Conservation (phyloP, 1,140 invertebrate species). For the Diorhabda carinulata region DNA sequence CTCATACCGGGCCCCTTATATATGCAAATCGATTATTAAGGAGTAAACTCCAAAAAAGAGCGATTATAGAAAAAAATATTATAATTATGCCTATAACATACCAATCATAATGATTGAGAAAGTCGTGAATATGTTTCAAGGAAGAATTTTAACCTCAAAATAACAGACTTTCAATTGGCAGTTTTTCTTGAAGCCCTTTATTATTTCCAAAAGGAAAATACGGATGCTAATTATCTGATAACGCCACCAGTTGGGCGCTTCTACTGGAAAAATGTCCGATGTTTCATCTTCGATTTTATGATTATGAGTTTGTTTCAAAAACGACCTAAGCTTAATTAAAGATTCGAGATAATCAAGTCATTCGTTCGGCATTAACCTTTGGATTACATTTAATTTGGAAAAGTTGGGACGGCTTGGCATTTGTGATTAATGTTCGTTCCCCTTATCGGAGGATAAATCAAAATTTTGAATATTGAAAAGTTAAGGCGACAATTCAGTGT, state of each 20-base stretch:
- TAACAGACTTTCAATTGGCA: background rate
- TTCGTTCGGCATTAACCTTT: conserved; percentile 5
- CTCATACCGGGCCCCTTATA: too few relatives aligned
- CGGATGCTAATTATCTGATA: conserved; percentile 13
- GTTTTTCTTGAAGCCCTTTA: background rate
- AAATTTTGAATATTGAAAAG: conserved; percentile 3
- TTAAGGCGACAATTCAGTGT: conserved; percentile 1
- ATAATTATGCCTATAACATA: too few relatives aligned
- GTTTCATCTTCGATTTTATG: conserved; percentile 16
- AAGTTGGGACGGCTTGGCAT: conserved; percentile 3
- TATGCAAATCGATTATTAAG: too few relatives aligned
- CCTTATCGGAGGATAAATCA: conserved; percentile 2
- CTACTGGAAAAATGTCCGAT: conserved; percentile 4
- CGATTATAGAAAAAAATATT: too few relatives aligned
- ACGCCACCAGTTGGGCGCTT: background rate
- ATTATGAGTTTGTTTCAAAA: conserved; percentile 9
- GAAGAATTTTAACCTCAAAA: too few relatives aligned
- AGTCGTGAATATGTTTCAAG: too few relatives aligned
- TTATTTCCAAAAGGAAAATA: conserved; percentile 6
- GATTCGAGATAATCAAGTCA: conserved; percentile 13
- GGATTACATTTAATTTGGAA: conserved; percentile 15
- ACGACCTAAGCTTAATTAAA: conserved; percentile 10
- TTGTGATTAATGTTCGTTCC: background rate
- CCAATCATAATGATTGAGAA: too few relatives aligned
- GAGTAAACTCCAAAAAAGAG: too few relatives aligned